phyloP scores from a whole-genome alignment of 2,888 invertebrate genomes.

The Sepioteuthis lessoniana region DNA sequence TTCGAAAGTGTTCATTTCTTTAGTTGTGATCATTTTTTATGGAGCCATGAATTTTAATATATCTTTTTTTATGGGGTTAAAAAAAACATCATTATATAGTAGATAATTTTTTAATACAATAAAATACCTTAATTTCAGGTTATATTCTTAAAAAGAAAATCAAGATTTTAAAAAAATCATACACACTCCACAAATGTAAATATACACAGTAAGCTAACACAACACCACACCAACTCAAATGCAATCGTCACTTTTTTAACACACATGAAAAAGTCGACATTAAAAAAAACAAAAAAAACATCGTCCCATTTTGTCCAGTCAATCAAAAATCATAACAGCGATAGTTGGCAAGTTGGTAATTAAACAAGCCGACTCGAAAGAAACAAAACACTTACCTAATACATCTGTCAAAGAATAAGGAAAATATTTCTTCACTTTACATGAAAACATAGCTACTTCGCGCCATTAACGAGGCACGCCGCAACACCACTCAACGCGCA shows the following conservation, averaged over 20 bases:
- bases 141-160: background rate
- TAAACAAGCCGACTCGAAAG: background rate
- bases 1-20: too few relatives aligned
- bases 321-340: background rate
- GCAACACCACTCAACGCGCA: background rate
- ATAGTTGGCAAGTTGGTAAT: background rate
- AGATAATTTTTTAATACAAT: too few relatives aligned
- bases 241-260: background rate
- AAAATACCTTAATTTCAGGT: background rate
- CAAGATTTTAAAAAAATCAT: background rate
- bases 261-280: constrained; percentile 2
- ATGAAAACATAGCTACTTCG: constrained; percentile 45
- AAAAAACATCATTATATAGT: too few relatives aligned
- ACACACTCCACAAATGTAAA: background rate
- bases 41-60: too few relatives aligned
- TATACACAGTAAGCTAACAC: background rate
- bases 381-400: constrained; percentile 12
- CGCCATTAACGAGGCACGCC: constrained; percentile 47
- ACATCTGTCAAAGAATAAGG: constrained; percentile 43
- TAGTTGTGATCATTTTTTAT: too few relatives aligned
- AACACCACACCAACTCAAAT: background rate
- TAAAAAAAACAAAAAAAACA: background rate
- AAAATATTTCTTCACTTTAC: constrained; percentile 47
- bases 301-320: background rate
- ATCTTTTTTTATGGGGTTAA: too few relatives aligned